Base-by-base conservation (phyloP, 1,140 invertebrate genomes). In the Dendrolimus kikuchii region DNA sequence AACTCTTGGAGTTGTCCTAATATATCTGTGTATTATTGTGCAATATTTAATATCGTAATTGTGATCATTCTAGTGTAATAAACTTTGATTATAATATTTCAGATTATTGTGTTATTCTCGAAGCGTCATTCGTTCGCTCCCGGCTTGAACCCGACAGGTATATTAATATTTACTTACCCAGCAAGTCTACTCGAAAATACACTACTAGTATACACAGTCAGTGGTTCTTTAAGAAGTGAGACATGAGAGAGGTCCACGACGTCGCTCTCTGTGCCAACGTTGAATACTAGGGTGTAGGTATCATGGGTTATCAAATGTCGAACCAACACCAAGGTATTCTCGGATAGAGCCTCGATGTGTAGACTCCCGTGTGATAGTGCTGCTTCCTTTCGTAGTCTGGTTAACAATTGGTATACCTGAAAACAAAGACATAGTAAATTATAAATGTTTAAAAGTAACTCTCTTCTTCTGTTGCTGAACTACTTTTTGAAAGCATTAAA, bases 271-370 rank as follows among this genome's bases (percentile, higher is more conserved):
- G 71, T 59, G 0, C 68, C 74, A 3, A 88, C 77, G 54, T 88
- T 88, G 62, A 86, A 82, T 0, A 87, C 40, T n/a, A 87, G 55
- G 2, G 72, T 71, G 5, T 78, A 62, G 5, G 81, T 81, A 40
- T 86, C 75, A 38, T 69, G 59, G 2, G 70, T 73, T 2, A 66
- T 52, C 4, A 87, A 63, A 47, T 67, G 67, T 6, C 82, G 51
- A 10, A 77, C 68, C 5, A 86, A 46, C 10, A 71, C 66, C n/a
- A 86, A 43, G 0, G 75, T 70, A 3, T 60, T 57, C 48, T 71
- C 62, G 7, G 71, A 70, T 0, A 88, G 53, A 0, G 85, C 76
- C 52, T 74, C 59, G 4, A 88, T 69, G n/a, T 71, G 60, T 59
- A 76, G 79, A 10, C 76, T 72, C 0, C 86, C 86, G 36, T 87